A percentile compares a stretch with the other conserved stretches of the same genome.
Evolutionary conservation across 2,113 vertebrate species (phyloP).

Genomic region (Dicrurus megarhynchus): DNA sequence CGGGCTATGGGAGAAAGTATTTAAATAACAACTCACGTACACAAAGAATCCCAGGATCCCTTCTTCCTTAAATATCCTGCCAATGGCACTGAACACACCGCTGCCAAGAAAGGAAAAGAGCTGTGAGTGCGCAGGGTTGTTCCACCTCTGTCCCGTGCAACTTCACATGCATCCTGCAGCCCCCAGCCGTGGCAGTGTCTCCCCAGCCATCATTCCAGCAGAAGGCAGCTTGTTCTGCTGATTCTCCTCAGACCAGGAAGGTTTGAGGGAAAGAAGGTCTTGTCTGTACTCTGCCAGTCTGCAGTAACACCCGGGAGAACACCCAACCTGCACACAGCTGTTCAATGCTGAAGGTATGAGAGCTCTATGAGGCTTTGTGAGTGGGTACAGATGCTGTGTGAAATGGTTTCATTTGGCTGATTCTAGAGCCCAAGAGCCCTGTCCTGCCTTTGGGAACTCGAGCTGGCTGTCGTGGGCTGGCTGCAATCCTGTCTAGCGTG

Average conservation of each 20-base stretch:
- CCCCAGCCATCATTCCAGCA: neutral
- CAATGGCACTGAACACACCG: constrained; percentile 78
- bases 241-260: neutral
- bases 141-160: neutral
- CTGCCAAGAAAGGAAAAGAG: constrained; percentile 63
- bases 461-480: neutral
- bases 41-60: constrained; percentile 87
- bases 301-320: neutral
- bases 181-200: neutral
- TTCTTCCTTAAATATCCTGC: constrained; percentile 87
- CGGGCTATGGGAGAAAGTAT: neutral
- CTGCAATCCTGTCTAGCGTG: rapidly evolving
- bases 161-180: rapidly evolving
- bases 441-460: neutral
- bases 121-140: neutral
- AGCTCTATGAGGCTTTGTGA: neutral
- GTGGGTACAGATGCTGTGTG: neutral
- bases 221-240: neutral
- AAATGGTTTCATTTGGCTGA: neutral
- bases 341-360: neutral
- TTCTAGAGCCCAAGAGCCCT: neutral
- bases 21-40: constrained; percentile 79
- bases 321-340: neutral
- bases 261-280: neutral
- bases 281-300: neutral